Base-by-base conservation (phyloP, 2,113 vertebrate species). In the Cavia porcellus region DNA sequence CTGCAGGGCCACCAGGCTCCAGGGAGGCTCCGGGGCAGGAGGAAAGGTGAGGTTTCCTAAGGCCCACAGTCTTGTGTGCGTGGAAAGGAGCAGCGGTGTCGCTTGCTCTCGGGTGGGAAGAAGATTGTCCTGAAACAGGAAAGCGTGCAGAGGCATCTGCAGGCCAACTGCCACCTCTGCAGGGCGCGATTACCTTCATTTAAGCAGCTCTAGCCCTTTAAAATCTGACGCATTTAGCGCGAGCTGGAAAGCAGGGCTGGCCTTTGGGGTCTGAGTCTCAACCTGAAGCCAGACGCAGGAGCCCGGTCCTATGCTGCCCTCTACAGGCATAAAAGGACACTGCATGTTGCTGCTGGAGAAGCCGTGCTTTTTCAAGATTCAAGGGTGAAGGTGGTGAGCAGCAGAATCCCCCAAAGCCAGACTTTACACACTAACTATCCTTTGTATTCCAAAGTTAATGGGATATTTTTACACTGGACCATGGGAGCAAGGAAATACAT, bases 261-360 rank as follows among this genome's bases (percentile, higher is more conserved):
- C 14, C 55, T 93, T 89, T 64, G n/a, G 38, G 42, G 45, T 55
- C n/a, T n/a, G 9, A 24, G 12, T 79, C 28, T 84, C n/a, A 19
- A 17, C 55, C 17, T 17, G 55, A 20, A 57, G 55, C 55, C 17
- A 57, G 55, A 17, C 28, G 2, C 25, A 94, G 25, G 14, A 72
- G 1, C 15, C 1, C 0, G 7, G 95, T 97, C 97, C 96, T 98
- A 92, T n/a, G 93, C 96, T 98, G 97, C 97, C 98, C 98, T 96
- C 98, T 98, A 79, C 95, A 38, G 98, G 4, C 59, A 0, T 2
- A 92, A 90, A 0, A 3, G 22, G 92, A 89, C 70, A 98, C 30
- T 95, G 84, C 97, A 97, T 0, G n/a, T 47, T 42, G 50, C 57
- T 83, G 57, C 8, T 17, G 55, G 13, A 35, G 22, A 2, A 5